Evolutionary conservation across 2,113 vertebrate genomes (phyloP).

Genomic region (Serilophus lunatus): DNA sequence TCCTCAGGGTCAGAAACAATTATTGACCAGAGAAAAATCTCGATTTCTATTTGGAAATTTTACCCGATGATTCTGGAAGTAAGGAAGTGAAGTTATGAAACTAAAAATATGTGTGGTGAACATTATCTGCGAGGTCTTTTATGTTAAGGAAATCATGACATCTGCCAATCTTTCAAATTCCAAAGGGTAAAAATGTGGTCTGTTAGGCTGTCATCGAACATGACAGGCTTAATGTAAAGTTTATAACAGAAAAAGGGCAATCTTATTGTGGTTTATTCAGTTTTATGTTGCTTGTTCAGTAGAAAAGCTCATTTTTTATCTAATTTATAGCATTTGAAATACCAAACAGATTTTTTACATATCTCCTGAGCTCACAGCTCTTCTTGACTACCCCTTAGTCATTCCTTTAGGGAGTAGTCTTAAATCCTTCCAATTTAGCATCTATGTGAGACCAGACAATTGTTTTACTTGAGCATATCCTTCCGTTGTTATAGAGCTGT

Average conservation of each 20-base stretch:
- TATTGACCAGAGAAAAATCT: constrained; percentile 53
- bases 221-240: constrained; percentile 99
- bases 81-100: constrained; percentile 59
- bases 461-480: constrained; percentile 93
- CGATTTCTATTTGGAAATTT: constrained; percentile 39
- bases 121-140: constrained; percentile 77
- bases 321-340: constrained; percentile 99
- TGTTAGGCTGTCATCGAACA: constrained; percentile 98
- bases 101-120: constrained; percentile 65
- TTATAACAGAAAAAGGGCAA: constrained; percentile 94
- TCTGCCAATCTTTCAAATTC: constrained; percentile 92
- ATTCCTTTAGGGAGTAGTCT: constrained; percentile 90
- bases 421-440: constrained; percentile 99
- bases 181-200: constrained; percentile 92
- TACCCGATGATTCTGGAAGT: constrained; percentile 23
- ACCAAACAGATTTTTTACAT: constrained; percentile 99
- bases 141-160: constrained; percentile 89
- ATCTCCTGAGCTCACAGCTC: constrained; percentile 96
- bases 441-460: constrained; percentile 89
- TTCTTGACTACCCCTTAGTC: constrained; percentile 83
- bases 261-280: constrained; percentile 99
- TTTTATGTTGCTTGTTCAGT: constrained; percentile 91
- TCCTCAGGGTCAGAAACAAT: constrained; percentile 63
- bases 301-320: constrained; percentile 92
- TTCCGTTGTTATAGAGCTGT: constrained; percentile 94